Evolutionary conservation across 2,113 vertebrate genomes (phyloP).

Genomic region (Polypterus bichir): DNA sequence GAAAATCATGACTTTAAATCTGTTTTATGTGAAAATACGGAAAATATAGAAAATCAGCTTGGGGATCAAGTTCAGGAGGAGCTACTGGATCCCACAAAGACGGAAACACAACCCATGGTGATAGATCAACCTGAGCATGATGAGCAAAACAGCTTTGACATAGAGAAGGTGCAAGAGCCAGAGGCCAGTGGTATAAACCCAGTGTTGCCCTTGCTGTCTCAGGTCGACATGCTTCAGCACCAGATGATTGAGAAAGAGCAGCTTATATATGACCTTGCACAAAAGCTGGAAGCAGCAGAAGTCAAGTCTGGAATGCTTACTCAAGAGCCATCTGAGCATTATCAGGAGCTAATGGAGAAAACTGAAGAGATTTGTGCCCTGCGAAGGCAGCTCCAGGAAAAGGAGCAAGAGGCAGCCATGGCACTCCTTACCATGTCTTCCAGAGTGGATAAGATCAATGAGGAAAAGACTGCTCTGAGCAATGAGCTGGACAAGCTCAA

Average conservation of each 20-base stretch:
- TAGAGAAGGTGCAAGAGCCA: slow-evolving; percentile 35
- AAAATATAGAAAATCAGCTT: slow-evolving; percentile 24
- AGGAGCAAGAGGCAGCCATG: slow-evolving; percentile 65
- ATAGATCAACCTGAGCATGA: slow-evolving; percentile 38
- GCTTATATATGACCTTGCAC: slow-evolving; percentile 39
- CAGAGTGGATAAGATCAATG: slow-evolving; percentile 71
- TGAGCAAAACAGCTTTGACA: slow-evolving; percentile 39
- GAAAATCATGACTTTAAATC: slow-evolving; percentile 56
- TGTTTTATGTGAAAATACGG: slow-evolving; percentile 20
- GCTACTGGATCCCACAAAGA: slow-evolving; percentile 31
- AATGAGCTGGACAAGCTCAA: slow-evolving; percentile 64
- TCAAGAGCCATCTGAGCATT: slow-evolving; percentile 39
- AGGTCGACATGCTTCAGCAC: slow-evolving; percentile 47
- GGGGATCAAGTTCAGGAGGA: slow-evolving; percentile 30
- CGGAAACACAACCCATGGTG: slow-evolving; percentile 44
- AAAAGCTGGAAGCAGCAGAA: slow-evolving; percentile 40
- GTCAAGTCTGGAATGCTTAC: slow-evolving; percentile 48
- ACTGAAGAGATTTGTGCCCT: slow-evolving; percentile 50
- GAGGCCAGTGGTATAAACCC: slow-evolving; percentile 55
- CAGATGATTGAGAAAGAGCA: slow-evolving; percentile 56
- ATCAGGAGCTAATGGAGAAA: slow-evolving; percentile 45
- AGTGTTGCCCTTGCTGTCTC: slow-evolving; percentile 39
- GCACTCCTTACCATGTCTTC: slow-evolving; percentile 67
- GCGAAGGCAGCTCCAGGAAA: slow-evolving; percentile 49
- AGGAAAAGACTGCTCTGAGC: slow-evolving; percentile 64